Base-by-base conservation (phyloP, 2,113 vertebrate species). In the Pterophyllum scalare region DNA sequence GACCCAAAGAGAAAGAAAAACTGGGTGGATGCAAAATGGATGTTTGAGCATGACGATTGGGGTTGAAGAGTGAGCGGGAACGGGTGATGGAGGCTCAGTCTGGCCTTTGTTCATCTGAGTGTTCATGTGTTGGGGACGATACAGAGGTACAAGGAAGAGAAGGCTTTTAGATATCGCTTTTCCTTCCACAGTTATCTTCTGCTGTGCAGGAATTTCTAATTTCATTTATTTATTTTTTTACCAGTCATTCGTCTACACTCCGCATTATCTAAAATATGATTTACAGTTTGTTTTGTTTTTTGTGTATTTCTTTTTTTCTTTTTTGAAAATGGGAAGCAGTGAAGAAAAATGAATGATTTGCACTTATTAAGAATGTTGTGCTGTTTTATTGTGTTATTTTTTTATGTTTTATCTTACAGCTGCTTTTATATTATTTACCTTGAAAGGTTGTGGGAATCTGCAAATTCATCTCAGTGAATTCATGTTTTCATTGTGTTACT, bases 201-300 rank as follows among this genome's bases (percentile, higher is more conserved):
- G 96, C 96, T 94, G 94, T 95, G 96, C 95, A 96, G 95, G 95
- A 96, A 89, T 59, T 59, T 88, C 56, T 87, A 38, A 79, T 62
- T 59, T 65, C 84, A 85, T 58, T 33, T 33, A 7, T 67, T 46
- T 70, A 80, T 57, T 74, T 57, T 20, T 9, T 75, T 61, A 80
- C 87, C 60, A 78, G 81, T 46, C 83, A 84, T 82, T 59, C 59
- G 57, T 82, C 40, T 77, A 75, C 64, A 88, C 84, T 59, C 43
- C 62, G 80, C 24, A 46, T 82, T 24, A 59, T 85, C 65, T 86
- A 75, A 58, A 46, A 85, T 90, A 84, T 83, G 40, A 88, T 81
- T 81, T 60, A 8, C 38, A 40, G 31, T 89, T 92, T 52, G 31
- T 82, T n/a, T 59, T 85, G 62, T 79, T 77, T 10, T 9, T 85